Percentiles rank a stretch among this genome's conserved stretches.
Conservation (phyloP, 2,888 invertebrate genomes). For the Noctua janthe region DNA sequence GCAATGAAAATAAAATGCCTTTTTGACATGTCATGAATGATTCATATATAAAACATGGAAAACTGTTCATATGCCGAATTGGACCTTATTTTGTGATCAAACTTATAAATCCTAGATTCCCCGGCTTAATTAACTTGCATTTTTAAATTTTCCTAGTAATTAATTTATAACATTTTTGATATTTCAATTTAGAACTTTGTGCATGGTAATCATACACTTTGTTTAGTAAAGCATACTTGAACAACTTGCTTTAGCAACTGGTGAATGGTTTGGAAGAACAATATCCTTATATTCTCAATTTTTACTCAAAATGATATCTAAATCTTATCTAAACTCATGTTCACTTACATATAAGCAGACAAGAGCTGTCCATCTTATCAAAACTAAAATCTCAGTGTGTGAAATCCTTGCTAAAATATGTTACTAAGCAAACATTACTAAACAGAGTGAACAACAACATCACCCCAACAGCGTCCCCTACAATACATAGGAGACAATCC, state of each 20-base stretch:
- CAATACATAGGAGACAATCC: conserved; percentile 50
- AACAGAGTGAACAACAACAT: conserved; percentile 52
- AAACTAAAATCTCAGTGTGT: not conserved
- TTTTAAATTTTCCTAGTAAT: conserved; percentile 69
- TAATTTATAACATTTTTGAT: conserved; percentile 75
- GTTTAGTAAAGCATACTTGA: conserved; percentile 30
- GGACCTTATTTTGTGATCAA: conserved; percentile 79
- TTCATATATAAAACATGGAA: conserved; percentile 69
- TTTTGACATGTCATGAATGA: conserved; percentile 68
- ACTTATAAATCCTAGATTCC: conserved; percentile 72
- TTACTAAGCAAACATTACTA: conserved; percentile 16
- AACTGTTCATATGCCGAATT: conserved; percentile 77
- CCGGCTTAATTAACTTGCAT: conserved; percentile 73
- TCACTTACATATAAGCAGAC: conserved; percentile 1
- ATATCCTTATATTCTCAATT: conserved; percentile 2
- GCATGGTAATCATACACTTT: conserved; percentile 69
- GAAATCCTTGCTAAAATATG: conserved; percentile 8
- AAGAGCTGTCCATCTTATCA: conserved; percentile 2
- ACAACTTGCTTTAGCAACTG: conserved; percentile 5
- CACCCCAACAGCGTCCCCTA: conserved; percentile 47
- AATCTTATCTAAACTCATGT: not conserved
- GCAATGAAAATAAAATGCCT: conserved; percentile 72
- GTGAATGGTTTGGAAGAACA: not conserved
- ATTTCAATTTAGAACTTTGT: conserved; percentile 72
- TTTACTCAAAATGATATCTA: not conserved